A percentile compares a stretch with the other conserved stretches of the same genome.
Conservation (phyloP, 2,888 invertebrate genomes). For the Metopia argyrocephala region DNA sequence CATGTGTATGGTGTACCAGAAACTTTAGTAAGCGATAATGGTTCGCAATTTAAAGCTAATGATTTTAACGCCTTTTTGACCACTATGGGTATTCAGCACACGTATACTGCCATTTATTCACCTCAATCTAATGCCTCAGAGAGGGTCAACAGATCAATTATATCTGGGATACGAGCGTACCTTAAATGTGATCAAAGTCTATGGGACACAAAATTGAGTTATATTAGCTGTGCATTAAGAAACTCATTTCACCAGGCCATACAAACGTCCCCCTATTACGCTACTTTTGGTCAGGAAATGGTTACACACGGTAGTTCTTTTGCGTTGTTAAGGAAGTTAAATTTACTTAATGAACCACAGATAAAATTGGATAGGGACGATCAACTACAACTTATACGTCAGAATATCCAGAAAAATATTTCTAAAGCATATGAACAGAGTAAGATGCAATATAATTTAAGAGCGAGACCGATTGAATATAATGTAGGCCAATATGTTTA, state of each 20-base stretch:
- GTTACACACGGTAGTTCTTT: background rate
- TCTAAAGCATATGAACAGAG: background rate
- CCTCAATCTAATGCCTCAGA: too few relatives aligned
- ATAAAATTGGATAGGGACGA: background rate
- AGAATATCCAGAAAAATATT: background rate
- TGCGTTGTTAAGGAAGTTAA: background rate
- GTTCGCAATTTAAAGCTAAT: slow-evolving; percentile 58
- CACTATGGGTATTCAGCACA: slow-evolving; percentile 49
- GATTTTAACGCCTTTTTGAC: slow-evolving; percentile 51
- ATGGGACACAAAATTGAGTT: background rate
- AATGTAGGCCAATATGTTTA: slow-evolving; percentile 1
- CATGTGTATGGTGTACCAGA: slow-evolving; percentile 67
- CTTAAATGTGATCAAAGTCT: too few relatives aligned
- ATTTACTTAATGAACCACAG: background rate
- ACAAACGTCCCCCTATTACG: background rate
- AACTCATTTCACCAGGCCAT: too few relatives aligned
- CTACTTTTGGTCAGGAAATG: slow-evolving; percentile 5
- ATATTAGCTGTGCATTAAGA: background rate
- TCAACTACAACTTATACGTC: too few relatives aligned
- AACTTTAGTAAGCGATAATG: slow-evolving; percentile 67
- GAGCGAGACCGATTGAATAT: background rate
- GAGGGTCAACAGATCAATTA: too few relatives aligned
- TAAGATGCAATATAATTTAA: slow-evolving; percentile 2
- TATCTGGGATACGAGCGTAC: too few relatives aligned
- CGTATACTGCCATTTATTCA: too few relatives aligned